Evolutionary conservation across 2,888 invertebrate species (phyloP), one percentile per base, ranked within the genome.

Genomic region (Serrognathus titanus): DNA sequence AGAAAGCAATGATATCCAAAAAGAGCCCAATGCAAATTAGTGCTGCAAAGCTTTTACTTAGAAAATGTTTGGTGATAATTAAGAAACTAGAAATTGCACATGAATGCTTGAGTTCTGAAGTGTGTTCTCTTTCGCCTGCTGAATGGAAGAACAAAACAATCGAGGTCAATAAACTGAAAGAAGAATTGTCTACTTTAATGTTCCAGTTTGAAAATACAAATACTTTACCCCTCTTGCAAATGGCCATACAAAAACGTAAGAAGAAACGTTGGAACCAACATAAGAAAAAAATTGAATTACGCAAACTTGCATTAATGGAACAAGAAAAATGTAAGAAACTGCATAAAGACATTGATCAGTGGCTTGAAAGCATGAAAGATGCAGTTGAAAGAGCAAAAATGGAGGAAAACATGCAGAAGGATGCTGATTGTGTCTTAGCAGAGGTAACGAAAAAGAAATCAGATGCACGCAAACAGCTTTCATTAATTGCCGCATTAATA

Each of bases 391-490:
- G 81, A 66, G 80, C 80, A 41, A 85, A 85, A 72, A 80, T 82
- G 81, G 86, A 86, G 66, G 84, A 86, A 72, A 81, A 83, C 65
- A 79, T 85, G 62, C 85, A 87, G 66, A 79, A 82, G 60, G 83
- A 88, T 69, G 88, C 88, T 0, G 91, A 91, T 71, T 76, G 82
- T 57, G 82, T 90, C 7, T 75, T 92, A 3, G 82, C 83, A 51
- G 88, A 89, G 66, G 89, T 91, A 0, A 79, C 84, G 5, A 82
- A 83, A 59, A 90, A 89, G 71, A 86, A 87, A 67, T 80, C 79
- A 13, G 90, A 91, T 68, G 87, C 87, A 0, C 83, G 83, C 61
- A 86, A 85, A 66, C 85, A 84, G 66, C 71, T 88, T 1, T 79
- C 82, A 0, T 78, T 90, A 53, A 75, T 91, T 37, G 81, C 85